A percentile compares a stretch with the other conserved stretches of the same genome.
Evolutionary conservation across 2,113 vertebrate genomes (phyloP).

Genomic region (Tragelaphus strepsiceros): DNA sequence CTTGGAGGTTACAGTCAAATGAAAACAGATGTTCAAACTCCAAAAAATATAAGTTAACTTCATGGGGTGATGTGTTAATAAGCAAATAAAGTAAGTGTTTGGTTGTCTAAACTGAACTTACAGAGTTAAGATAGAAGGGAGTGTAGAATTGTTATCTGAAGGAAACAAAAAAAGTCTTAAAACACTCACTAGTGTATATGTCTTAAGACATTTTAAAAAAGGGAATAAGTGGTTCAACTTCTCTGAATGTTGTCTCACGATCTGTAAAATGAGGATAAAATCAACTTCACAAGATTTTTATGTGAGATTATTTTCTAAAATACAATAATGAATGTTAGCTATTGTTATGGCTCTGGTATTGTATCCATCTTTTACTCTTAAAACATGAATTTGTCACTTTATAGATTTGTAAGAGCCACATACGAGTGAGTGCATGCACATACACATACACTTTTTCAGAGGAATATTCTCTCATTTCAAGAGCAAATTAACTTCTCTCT

Average conservation of each 20-base stretch:
- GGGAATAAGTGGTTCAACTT: neutral
- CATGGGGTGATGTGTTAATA: neutral
- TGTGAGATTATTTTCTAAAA: neutral
- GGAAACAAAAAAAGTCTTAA: neutral
- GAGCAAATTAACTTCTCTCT: neutral
- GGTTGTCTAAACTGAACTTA: neutral
- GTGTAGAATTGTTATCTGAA: neutral
- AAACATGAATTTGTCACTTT: neutral
- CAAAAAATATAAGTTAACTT: neutral
- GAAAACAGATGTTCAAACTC: neutral
- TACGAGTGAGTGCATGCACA: rapidly evolving
- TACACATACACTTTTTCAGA: neutral
- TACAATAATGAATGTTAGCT: neutral
- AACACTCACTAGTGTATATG: neutral
- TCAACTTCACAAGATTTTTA: neutral
- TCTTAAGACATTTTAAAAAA: neutral
- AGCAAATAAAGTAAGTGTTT: neutral
- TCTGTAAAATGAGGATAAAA: conserved; percentile 11
- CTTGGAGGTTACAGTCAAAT: neutral
- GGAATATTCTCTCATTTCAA: neutral
- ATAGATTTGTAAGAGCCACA: neutral
- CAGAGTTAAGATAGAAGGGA: neutral
- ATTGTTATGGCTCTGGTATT: neutral
- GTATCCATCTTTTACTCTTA: neutral
- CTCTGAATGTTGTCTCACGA: neutral